Base-by-base conservation (phyloP, 2,888 invertebrate species). In the Muschampia plurimacula region DNA sequence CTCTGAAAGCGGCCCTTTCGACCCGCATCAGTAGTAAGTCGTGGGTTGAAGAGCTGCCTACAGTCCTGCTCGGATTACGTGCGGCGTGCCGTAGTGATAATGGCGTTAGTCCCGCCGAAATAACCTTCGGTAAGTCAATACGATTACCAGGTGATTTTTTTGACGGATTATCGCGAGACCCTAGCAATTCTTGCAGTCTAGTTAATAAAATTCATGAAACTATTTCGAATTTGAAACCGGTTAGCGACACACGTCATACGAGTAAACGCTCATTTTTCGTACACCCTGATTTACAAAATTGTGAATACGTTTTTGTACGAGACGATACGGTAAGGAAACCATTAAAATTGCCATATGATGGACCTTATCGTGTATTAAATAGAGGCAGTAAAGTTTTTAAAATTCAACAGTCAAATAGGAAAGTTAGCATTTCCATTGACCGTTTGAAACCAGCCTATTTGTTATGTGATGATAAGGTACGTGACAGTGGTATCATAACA, bases 341-440 rank as follows among this genome's bases (percentile, higher is more conserved):
- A 5, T 70, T 70, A 15, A 41, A 64, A 15, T 57, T 64, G 0
- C 55, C 64, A 15, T 70, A 70, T 32, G 70, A 70, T 15, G 70
- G 70, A 41, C 64, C 57, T 6, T 70, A 28, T 15, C 52, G 32
- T 6, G 69, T 69, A 1, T 28, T 69, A 52, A 4, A 55, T 2
- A 32, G 63, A 28, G 41, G 28, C 1, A n/a, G 0, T n/a, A 69
- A 69, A 44, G 64, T 64, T 5, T 69, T 39, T 36, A 0, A 7
- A 28, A n/a, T 69, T 55, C 63, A 69, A 10, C 41, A 63, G 28
- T 32, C 41, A 8, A 41, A 52, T 9, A 36, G 63, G 22, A 52
- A 41, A 22, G 41, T 41, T 6, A 63, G 28, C 8, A 55, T 69
- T 13, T 69, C 69, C 0, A 63, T 69, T n/a, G 69, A 69, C 9